A percentile compares a stretch with the other conserved stretches of the same genome.
Evolutionary conservation across 2,888 invertebrate genomes (phyloP).

Genomic region (Drosophila bunnanda): DNA sequence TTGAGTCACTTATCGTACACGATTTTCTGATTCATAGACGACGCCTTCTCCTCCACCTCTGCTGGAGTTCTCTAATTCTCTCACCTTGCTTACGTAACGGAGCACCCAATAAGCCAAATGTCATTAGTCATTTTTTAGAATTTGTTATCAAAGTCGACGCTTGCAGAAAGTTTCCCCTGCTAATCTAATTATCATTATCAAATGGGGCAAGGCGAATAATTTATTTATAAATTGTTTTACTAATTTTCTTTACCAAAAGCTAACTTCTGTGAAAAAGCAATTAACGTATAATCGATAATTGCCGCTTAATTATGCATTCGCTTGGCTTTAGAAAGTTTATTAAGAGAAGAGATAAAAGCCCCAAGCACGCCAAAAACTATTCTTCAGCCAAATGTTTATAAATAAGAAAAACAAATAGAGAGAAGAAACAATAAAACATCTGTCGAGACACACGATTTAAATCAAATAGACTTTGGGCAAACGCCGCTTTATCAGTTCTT

Average conservation of each 20-base stretch:
- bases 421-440: conserved; percentile 53
- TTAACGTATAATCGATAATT: conserved; percentile 58
- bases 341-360: conserved; percentile 26
- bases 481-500: conserved; percentile 1
- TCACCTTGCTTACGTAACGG: conserved; percentile 47
- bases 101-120: conserved; percentile 24
- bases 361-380: conserved; percentile 37
- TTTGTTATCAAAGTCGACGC: conserved; percentile 8
- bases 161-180: conserved; percentile 39
- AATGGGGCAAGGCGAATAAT: conserved; percentile 40
- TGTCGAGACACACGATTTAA: conserved; percentile 52
- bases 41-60: background rate
- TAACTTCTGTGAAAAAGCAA: conserved; percentile 12
- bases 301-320: conserved; percentile 45
- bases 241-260: conserved; percentile 12
- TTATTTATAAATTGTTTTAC: conserved; percentile 20
- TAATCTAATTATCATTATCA: conserved; percentile 58
- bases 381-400: conserved; percentile 20
- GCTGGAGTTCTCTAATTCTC: conserved; percentile 40
- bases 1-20: conserved; percentile 43
- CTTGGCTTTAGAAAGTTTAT: conserved; percentile 57
- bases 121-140: conserved; percentile 59
- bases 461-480: conserved; percentile 30
- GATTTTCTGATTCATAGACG: conserved; percentile 57
- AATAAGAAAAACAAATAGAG: conserved; percentile 25